Base-by-base conservation (phyloP, 2,113 vertebrate species). In the Sclerurus mexicanus region DNA sequence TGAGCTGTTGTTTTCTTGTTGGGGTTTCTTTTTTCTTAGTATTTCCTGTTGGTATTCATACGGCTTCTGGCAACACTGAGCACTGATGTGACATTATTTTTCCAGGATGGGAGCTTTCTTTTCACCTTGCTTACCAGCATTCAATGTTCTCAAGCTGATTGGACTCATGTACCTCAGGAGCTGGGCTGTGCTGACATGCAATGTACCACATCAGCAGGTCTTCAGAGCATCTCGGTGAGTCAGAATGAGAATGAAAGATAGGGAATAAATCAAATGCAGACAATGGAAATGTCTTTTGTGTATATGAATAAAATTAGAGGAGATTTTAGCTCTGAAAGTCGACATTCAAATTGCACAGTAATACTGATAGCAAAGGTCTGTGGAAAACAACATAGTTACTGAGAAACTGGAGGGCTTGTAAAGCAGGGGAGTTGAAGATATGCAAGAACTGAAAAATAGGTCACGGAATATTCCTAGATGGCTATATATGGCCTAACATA, bases 31-130 rank as follows among this genome's bases (percentile, higher is more conserved):
- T 22, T 31, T 59, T 25, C 64, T 79, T 8, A 6, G 1, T 56
- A 14, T 12, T 9, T 77, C 40, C 6, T 72, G 24, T 25, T 75
- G 37, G n/a, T 86, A 27, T 44, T 52, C n/a, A 59, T 88, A 93
- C 63, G 53, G 16, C 28, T 84, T 87, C 50, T 80, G 31, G 31
- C 22, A 56, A 12, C 30, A 60, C 53, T 31, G 21, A 88, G 17
- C 33, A 74, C 52, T 72, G 73, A 31, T 21, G 15, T 50, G 9
- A 24, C 13, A 10, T 10, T 68, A 16, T 85, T 86, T 86, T 94
- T 96, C 18, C 80, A 99, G 99, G 99, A 99, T 99, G 99, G 99
- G 99, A 37, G 99, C 99, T 4, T 99, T 99, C 98, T 99, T 99
- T 98, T 99, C 99, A 4, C 99, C 99, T 0, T 99, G 99, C 73